Conservation (phyloP, 2,797 vertebrate species). For the Hoplostethus atlanticus region DNA sequence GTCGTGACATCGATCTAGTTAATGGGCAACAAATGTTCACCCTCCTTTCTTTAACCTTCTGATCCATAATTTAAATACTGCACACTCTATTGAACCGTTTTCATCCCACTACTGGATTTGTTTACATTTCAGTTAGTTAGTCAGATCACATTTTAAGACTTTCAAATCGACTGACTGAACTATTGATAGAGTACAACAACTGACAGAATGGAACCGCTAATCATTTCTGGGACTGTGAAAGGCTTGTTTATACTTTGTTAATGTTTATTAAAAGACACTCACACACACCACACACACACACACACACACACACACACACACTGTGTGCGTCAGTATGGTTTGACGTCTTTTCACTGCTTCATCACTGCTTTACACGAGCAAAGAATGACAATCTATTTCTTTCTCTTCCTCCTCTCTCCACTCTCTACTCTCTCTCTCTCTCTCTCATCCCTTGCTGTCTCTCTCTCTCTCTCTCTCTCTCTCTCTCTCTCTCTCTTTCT, state of each 20-base stretch:
- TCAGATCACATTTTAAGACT: background rate
- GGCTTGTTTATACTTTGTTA: background rate
- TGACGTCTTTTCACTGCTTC: constrained; percentile 14
- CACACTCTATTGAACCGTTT: background rate
- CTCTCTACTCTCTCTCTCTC: background rate
- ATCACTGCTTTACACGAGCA: constrained; percentile 11
- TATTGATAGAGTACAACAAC: background rate
- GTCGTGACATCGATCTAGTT: too few relatives aligned
- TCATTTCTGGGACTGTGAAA: constrained; percentile 6
- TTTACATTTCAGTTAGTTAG: background rate
- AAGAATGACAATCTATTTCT: constrained; percentile 5
- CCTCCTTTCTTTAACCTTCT: too few relatives aligned
- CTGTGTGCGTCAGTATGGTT: constrained; percentile 8
- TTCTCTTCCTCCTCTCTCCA: background rate
- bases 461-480: constrained; percentile 6
- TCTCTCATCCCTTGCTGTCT: constrained; percentile 12
- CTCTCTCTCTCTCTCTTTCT: constrained; percentile 1
- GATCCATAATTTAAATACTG: too few relatives aligned
- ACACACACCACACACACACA: constrained; percentile 4
- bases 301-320: background rate
- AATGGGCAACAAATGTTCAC: too few relatives aligned
- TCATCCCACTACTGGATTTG: background rate
- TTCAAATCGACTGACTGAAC: background rate
- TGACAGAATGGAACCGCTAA: background rate
- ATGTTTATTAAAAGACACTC: background rate